phyloP scores from a whole-genome alignment of 2,113 vertebrate genomes.

The Pithys albifrons region DNA sequence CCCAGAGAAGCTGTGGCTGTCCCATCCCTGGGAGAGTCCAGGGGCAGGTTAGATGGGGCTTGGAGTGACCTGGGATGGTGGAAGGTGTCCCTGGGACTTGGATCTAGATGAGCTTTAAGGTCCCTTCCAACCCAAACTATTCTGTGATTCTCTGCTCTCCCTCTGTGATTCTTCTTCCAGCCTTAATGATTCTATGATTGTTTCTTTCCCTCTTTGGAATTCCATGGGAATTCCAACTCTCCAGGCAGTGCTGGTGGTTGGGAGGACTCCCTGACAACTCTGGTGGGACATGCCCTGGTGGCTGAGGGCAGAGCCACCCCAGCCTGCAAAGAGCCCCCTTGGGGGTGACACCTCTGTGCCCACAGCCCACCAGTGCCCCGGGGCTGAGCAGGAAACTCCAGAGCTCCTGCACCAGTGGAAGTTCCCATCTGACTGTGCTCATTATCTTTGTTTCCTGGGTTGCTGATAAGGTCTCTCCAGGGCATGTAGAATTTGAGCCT shows the following conservation, averaged over 20 bases:
- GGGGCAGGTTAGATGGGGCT: background rate
- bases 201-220: rapidly evolving
- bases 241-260: rapidly evolving
- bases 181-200: background rate
- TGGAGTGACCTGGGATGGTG: background rate
- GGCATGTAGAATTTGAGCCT: slow-evolving; percentile 2
- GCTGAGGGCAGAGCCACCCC: background rate
- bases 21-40: background rate
- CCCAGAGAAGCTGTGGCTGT: background rate
- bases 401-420: background rate
- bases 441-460: slow-evolving; percentile 22
- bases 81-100: background rate
- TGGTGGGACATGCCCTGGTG: background rate
- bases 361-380: background rate
- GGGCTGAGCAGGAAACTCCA: rapidly evolving
- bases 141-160: no score
- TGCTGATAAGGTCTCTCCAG: slow-evolving; percentile 31
- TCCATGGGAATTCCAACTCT: background rate
- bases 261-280: background rate
- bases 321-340: background rate
- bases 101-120: background rate
- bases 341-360: rapidly evolving
- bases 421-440: background rate
- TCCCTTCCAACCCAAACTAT: background rate
- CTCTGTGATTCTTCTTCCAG: background rate